A percentile compares a stretch with the other conserved stretches of the same genome.
Conservation (phyloP, 2,113 vertebrate species). For the Erinaceus europaeus region DNA sequence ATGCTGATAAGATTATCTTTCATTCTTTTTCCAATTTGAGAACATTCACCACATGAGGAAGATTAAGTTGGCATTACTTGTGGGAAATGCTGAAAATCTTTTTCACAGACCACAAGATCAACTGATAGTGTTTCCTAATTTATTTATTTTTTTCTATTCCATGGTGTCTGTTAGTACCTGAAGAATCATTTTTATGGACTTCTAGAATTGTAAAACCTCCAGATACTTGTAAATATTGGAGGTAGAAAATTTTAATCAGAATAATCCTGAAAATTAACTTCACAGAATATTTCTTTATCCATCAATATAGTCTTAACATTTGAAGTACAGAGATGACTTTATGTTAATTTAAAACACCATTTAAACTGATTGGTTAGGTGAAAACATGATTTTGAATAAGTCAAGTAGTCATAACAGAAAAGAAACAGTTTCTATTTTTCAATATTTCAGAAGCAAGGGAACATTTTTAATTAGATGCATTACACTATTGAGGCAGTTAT, state of each 20-base stretch:
- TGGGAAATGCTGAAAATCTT: background rate
- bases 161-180: background rate
- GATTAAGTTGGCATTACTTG: too few species aligned
- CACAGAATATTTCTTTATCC: background rate
- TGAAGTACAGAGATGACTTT: background rate
- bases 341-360: background rate
- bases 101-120: background rate
- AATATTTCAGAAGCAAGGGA: background rate
- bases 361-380: background rate
- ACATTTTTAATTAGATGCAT: background rate
- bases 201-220: background rate
- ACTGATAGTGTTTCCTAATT: background rate
- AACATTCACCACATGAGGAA: too few species aligned
- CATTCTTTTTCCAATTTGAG: background rate
- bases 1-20: background rate
- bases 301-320: background rate
- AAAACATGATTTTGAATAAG: background rate
- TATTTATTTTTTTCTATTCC: background rate
- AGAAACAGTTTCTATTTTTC: background rate
- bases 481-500: background rate
- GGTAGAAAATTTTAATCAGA: background rate
- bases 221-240: background rate
- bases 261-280: constrained; percentile 22
- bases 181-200: background rate
- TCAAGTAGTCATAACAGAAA: background rate